Evolutionary conservation across 2,888 invertebrate genomes (phyloP), one percentile per base, ranked within the genome.

Genomic region (Noctua janthe): DNA sequence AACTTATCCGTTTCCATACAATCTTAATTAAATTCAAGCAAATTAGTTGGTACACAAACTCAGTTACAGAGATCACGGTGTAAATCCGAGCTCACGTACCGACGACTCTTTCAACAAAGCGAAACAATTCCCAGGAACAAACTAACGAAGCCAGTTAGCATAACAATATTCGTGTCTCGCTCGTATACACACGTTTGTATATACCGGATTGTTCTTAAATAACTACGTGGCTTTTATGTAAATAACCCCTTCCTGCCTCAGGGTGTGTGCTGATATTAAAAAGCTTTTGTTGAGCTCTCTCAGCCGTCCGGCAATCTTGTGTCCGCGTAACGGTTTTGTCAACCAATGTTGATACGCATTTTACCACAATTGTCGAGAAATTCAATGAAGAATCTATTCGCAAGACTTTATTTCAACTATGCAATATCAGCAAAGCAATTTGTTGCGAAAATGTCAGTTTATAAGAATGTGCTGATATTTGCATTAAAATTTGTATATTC

Each of bases 81-180:
- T 93, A 93, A 94, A 95, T 94, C 94, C 92, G 90, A 88, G 90
- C 92, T 91, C 93, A 92, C 93, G 93, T 94, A 94, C 91, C 89
- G 90, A 85, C 87, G 89, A 91, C 91, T 93, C 93, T 94, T 94
- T 94, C 94, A 94, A 94, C 94, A 95, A 92, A 94, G 94, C 93
- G 92, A 94, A 94, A 94, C 96, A 94, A 95, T 96, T 95, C 95
- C 94, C 93, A 92, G 94, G 95, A 95, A 96, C 96, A 94, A 96
- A 95, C 96, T 97, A 97, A 97, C 96, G 97, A 97, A 95, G 95
- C 92, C 96, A 94, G 96, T 96, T 97, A 95, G 95, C 95, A 95
- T 96, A 96, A 96, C 96, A 96, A 96, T 96, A 96, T 97, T 96
- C 96, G 93, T 94, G 91, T 90, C 90, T 86, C 82, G 88, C 86